A percentile compares a stretch with the other conserved stretches of the same genome.
Evolutionary conservation across 2,113 vertebrate genomes (phyloP).

Genomic region (Plecotus auritus): DNA sequence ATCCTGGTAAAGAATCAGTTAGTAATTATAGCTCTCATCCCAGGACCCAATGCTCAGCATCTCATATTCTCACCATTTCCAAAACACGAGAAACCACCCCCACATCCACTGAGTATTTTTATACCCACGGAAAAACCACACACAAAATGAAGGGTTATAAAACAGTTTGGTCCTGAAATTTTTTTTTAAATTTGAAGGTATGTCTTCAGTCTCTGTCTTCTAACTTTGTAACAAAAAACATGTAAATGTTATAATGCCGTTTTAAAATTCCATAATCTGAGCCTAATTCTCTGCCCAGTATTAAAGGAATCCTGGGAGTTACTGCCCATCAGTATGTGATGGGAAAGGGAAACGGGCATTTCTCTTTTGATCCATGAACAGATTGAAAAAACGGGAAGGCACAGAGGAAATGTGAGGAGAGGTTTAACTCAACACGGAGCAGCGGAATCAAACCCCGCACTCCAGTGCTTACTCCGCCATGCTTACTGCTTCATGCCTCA

Average conservation of each 20-base stretch:
- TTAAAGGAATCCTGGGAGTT: background rate
- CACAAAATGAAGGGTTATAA: slow-evolving; percentile 61
- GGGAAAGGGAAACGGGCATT: background rate
- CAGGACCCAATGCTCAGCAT: slow-evolving; percentile 54
- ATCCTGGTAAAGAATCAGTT: slow-evolving; percentile 32
- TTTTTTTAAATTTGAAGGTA: slow-evolving; percentile 31
- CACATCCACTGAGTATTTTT: slow-evolving; percentile 71
- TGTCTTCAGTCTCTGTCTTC: background rate
- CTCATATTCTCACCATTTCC: slow-evolving; percentile 68
- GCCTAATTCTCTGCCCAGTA: background rate
- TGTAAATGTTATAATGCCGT: background rate
- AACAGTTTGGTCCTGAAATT: slow-evolving; percentile 40
- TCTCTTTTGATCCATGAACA: background rate
- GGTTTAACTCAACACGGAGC: background rate
- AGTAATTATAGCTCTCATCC: slow-evolving; percentile 66
- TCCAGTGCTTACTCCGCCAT: background rate
- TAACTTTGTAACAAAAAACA: background rate
- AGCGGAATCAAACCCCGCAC: background rate
- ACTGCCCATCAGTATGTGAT: background rate
- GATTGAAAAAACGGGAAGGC: background rate
- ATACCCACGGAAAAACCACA: slow-evolving; percentile 67
- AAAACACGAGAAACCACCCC: slow-evolving; percentile 71
- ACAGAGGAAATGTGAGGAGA: background rate
- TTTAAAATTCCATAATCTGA: background rate
- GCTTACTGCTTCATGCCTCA: background rate